Percentiles rank a stretch among this genome's conserved stretches.
phyloP scores from a whole-genome alignment of 2,113 vertebrate species.

The Danio rerio region GRCz12tu NC_133195.1:35928001-35928500 shows the following conservation, averaged over 20 bases:
- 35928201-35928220: neutral
- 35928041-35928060: slow-evolving; percentile 35
- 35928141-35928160: slow-evolving; percentile 49
- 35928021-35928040: slow-evolving; percentile 18
- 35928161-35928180: slow-evolving; percentile 38
- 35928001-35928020: neutral
- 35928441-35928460: too few relatives aligned
- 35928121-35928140: neutral
- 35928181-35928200: slow-evolving; percentile 18
- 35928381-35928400: neutral
- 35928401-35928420: too few relatives aligned
- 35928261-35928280: neutral
- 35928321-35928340: neutral
- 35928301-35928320: slow-evolving; percentile 1
- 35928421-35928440: too few relatives aligned
- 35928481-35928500: too few relatives aligned
- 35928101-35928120: slow-evolving; percentile 34
- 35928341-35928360: neutral
- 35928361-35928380: slow-evolving; percentile 6
- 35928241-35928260: neutral
- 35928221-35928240: slow-evolving; percentile 16
- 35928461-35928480: too few relatives aligned
- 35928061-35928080: slow-evolving; percentile 33
- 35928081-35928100: slow-evolving; percentile 16
- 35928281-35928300: neutral